Evolutionary conservation across 2,797 vertebrate genomes (phyloP).

Genomic region (Xerus rutilus): DNA sequence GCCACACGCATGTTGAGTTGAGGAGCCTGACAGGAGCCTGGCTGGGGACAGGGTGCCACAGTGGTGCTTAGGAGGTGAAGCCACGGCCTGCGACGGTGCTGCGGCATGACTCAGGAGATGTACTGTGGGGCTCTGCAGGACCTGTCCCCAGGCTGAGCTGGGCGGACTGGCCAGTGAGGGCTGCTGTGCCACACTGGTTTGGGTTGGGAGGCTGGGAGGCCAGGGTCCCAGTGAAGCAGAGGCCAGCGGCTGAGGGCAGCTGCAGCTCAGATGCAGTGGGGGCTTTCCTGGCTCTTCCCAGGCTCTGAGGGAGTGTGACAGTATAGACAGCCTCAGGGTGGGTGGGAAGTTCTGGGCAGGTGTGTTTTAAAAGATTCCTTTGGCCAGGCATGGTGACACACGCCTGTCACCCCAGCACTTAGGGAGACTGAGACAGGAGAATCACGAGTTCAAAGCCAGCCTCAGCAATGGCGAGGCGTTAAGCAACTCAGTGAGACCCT

Average conservation of each 20-base stretch:
- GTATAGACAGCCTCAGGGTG: too few species aligned
- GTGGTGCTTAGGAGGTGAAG: not conserved
- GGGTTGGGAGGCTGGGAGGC: not conserved
- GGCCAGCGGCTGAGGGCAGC: not conserved
- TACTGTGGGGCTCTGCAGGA: not conserved
- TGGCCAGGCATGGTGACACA: too few species aligned
- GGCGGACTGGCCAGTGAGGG: too few species aligned
- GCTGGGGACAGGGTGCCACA: fast-evolving
- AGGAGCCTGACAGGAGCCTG: not conserved
- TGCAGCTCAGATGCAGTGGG: not conserved
- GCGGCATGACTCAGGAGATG: too few species aligned
- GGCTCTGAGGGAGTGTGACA: not conserved
- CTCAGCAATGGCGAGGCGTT: too few species aligned
- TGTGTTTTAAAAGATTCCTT: not conserved
- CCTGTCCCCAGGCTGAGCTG: not conserved
- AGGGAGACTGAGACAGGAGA: too few species aligned
- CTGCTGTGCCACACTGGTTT: fast-evolving
- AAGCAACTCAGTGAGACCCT: too few species aligned
- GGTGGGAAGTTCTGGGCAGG: not conserved
- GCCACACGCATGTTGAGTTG: fast-evolving
- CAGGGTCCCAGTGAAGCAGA: not conserved
- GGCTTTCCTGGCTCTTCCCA: too few species aligned
- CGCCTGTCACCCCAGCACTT: too few species aligned
- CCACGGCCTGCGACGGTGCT: not conserved
- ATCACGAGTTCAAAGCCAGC: too few species aligned